Evolutionary conservation across 2,888 invertebrate species (phyloP), one percentile per base, ranked within the genome.

Genomic region (Matsumyia berberina): DNA sequence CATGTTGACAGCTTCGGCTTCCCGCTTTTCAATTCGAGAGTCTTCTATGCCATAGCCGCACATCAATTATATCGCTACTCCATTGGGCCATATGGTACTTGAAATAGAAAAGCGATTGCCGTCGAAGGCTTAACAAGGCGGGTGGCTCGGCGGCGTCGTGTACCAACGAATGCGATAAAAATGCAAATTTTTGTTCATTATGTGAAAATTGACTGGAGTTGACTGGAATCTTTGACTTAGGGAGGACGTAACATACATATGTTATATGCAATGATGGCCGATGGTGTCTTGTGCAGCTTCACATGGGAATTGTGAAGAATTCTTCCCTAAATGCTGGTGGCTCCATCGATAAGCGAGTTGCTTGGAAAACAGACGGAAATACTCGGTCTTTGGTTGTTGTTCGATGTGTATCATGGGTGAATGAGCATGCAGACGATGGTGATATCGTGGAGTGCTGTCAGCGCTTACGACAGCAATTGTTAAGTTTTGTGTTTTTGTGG

Each of bases 161-260:
- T 69, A 35, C 33, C 31, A 6, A 24, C 11, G 39, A 80, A 80
- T 74, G 74, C 55, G 53, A 80, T 80, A 74, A 74, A 80, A 69
- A 80, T 80, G 80, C 60, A 74, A 80, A 80, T 74, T 74, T 51
- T 73, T 73, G 60, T 80, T 80, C 74, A 69, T 80, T 80, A 80
- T 80, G 60, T 67, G 67, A 80, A 80, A 80, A 80, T 73, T 69
- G 67, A 80, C 60, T 55, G 44, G 35, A 73, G 55, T 55, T 60
- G 67, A 74, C 51, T 42, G 53, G 39, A 9, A 55, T 80, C 19
- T 69, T 55, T 33, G 46, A 67, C 60, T 53, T 46, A 66, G 66
- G 29, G 29, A 66, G 66, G 29, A 35, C 35, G 66, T 66, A 79
- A 57, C 62, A 39, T 49, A 53, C 8, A 8, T 35, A 57, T 46